phyloP scores from a whole-genome alignment of 2,888 invertebrate species.

The Philonicus albiceps region DNA sequence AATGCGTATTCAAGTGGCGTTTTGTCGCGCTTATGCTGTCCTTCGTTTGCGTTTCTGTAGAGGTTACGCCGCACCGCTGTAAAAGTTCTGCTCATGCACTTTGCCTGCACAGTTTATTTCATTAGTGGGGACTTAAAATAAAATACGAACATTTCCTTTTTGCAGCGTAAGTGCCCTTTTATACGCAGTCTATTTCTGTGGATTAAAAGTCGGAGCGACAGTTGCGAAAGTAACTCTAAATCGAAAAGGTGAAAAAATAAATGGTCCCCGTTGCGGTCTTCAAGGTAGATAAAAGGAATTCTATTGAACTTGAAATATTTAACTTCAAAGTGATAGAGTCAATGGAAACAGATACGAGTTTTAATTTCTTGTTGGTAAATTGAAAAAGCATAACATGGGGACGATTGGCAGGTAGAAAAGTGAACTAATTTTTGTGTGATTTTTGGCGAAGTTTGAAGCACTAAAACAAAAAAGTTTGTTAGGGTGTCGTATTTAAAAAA shows the following conservation, averaged over 20 bases:
- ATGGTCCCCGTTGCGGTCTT: neutral
- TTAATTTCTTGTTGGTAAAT: neutral
- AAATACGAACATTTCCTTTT: neutral
- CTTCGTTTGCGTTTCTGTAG: neutral
- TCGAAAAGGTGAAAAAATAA: neutral
- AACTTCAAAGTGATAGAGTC: neutral
- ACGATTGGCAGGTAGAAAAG: neutral
- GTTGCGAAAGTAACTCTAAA: neutral
- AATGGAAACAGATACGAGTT: neutral
- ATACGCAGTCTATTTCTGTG: neutral
- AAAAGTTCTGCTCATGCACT: neutral
- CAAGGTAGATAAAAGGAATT: neutral
- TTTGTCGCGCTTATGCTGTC: neutral
- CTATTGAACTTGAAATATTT: neutral
- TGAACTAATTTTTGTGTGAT: neutral
- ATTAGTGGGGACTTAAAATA: neutral
- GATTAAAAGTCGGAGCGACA: neutral
- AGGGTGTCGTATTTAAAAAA: too few species aligned
- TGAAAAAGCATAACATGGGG: neutral
- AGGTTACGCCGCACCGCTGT: neutral
- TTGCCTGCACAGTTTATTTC: neutral
- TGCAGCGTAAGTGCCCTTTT: neutral
- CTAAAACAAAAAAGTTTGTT: too few species aligned
- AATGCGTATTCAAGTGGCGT: neutral
- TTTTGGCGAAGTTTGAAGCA: neutral